Evolutionary conservation across 2,113 vertebrate genomes (phyloP), one percentile per base, ranked within the genome.

Genomic region (Forbesichthys papilliferus): DNA sequence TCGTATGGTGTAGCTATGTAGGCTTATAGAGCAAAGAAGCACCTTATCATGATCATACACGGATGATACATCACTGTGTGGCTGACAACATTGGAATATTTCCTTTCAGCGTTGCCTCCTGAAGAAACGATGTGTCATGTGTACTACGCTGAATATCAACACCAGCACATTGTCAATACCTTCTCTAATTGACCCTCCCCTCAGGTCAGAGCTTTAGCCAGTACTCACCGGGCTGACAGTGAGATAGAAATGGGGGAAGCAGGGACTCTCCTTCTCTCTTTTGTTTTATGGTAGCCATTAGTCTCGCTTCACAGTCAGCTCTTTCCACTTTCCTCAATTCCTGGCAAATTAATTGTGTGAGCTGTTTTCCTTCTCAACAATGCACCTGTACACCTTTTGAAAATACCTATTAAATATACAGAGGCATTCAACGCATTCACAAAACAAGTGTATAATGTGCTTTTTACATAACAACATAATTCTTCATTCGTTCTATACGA

Each of bases 231-330:
- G 61, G 68, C 61, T 11, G 33, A 61, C 67, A 54, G 66, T 7
- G 73, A 78, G 84, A 75, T 73, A 62, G 14, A 66, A 77, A 69
- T 66, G 63, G 75, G 80, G 81, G 86, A 83, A 88, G 36, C 85
- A 71, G 61, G 51, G 74, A 76, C 36, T 42, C 36, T 42, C 36
- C 7, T 42, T 42, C 36, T 42, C 53, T 9, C 49, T 64, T 6
- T 77, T 79, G 66, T 77, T 88, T 87, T 86, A 90, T 84, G 69
- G 69, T 63, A 64, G 67, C 62, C 72, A 85, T 87, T 87, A 87
- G 82, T 79, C 64, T 46, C 64, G 59, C 73, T 71, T 79, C 58
- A 72, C 60, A 12, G 57, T 36, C 57, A 59, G 78, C 67, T 59
- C 13, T 71, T 47, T 64, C 42, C 42, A 55, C 59, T 74, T 57